Base-by-base conservation (phyloP, 2,888 invertebrate genomes). In the Fragum fragum region DNA sequence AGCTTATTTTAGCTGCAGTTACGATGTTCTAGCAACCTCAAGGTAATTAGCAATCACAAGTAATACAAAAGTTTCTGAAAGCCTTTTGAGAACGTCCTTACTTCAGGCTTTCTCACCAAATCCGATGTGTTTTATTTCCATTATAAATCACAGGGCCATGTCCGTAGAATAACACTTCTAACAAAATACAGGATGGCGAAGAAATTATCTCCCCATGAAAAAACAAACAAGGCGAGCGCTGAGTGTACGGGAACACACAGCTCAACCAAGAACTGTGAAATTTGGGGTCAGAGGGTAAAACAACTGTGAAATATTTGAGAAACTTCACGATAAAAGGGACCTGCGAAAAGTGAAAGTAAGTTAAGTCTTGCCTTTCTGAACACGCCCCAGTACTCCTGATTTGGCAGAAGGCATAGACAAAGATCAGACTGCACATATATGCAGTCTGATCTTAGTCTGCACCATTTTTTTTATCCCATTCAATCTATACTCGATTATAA, bases 191-290 rank as follows among this genome's bases (percentile, higher is more conserved):
- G 73, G 63, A 57, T 78, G 78, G 36, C 29, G 36, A 47, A 73
- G 16, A 32, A 32, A 78, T 78, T 59, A 78, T 78, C 78, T 52
- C 53, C 55, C 68, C 47, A 55, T 29, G 73, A 21, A 68, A 78
- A 78, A 78, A 78, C 78, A 78, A 78, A 78, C 73, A 78, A 18
- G 28, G n/a, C 32, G 63, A 63, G 36, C 63, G 32, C 18, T n/a
- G 63, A 18, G 29, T 63, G 63, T 63, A 63, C 36, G 29, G 36
- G 9, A 63, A 63, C 63, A 63, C 28, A 63, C 63, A n/a, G 32
- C 9, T 26, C 63, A 18, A 32, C 63, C 32, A 63, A 32, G 32
- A 32, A 63, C 63, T 63, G 63, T 63, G 63, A 63, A 63, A 63
- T 63, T 18, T n/a, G 28, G 63, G 63, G 63, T 63, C 63, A 32